phyloP scores from a whole-genome alignment of 1,140 invertebrate genomes.

The Drosophila mayri region DNA sequence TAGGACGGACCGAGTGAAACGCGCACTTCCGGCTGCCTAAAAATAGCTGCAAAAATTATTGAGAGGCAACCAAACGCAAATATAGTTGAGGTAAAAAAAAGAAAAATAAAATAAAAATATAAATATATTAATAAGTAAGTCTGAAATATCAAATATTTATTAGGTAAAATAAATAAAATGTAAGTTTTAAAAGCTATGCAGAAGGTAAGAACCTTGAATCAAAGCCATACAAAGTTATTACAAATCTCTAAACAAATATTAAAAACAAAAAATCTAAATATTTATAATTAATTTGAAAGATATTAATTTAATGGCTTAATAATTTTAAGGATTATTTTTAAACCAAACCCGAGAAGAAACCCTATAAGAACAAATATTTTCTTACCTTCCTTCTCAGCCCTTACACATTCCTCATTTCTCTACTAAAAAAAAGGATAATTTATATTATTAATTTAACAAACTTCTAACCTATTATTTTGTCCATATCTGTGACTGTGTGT shows the following conservation, averaged over 20 bases:
- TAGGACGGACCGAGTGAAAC: conserved; percentile 39
- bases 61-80: conserved; percentile 20
- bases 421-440: neutral
- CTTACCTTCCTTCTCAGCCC: neutral
- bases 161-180: neutral
- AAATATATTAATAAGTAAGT: neutral
- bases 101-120: neutral
- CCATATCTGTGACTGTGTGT: neutral
- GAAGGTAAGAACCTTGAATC: neutral
- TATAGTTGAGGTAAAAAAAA: neutral
- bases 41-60: conserved; percentile 68
- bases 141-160: neutral
- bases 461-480: neutral
- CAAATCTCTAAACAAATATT: neutral
- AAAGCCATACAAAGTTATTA: neutral
- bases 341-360: neutral
- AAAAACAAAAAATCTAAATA: neutral
- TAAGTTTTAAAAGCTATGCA: neutral
- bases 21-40: conserved; percentile 67
- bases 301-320: neutral
- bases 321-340: neutral
- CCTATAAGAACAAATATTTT: too few species aligned
- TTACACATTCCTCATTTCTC: too few species aligned
- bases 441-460: neutral
- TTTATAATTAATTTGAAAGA: neutral